A percentile compares a stretch with the other conserved stretches of the same genome.
Conservation (phyloP, 2,797 vertebrate genomes). For the Mergus octosetaceus region DNA sequence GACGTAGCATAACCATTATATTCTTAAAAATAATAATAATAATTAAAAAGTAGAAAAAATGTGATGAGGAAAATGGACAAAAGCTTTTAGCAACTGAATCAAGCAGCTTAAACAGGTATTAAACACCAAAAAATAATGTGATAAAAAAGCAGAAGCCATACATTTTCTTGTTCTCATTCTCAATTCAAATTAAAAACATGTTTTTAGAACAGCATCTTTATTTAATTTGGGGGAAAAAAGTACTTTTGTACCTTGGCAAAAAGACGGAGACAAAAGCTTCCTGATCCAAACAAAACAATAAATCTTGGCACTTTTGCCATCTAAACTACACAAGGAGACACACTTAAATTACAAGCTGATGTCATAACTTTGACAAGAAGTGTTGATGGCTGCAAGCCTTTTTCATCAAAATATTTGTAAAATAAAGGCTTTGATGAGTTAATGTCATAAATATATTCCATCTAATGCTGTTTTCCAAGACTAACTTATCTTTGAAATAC, state of each 20-base stretch:
- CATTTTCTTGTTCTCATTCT: neutral
- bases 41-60: neutral
- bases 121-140: neutral
- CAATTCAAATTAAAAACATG: neutral
- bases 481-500: neutral
- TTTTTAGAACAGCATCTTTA: neutral
- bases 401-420: neutral
- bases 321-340: neutral
- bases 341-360: neutral
- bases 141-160: neutral
- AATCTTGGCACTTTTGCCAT: neutral
- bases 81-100: neutral
- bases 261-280: neutral
- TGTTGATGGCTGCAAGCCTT: neutral
- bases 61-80: neutral
- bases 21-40: neutral
- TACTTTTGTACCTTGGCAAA: neutral
- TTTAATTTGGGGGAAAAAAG: neutral
- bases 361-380: neutral
- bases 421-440: neutral
- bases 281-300: neutral
- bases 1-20: neutral
- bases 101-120: neutral
- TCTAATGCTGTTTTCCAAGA: neutral
- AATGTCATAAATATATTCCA: neutral